Evolutionary conservation across 2,888 invertebrate genomes (phyloP), one percentile per base, ranked within the genome.

Genomic region (Drosophila recens): DNA sequence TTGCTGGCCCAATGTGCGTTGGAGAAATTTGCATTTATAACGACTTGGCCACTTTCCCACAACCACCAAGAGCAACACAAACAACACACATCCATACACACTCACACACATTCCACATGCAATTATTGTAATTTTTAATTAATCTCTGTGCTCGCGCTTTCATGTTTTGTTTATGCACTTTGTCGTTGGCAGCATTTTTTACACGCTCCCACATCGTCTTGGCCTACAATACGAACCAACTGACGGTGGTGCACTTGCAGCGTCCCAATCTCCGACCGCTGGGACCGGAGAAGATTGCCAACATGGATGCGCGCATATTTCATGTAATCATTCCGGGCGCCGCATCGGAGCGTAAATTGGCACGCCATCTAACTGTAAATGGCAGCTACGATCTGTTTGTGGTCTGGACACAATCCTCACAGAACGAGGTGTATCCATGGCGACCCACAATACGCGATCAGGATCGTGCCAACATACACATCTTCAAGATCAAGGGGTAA

Each of bases 361-460:
- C 91, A 27, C 87, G 93, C 9, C 91, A 91, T 67, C 90, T 92
- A 91, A 89, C 91, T 1, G 92, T 93, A 8, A 93, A 93, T 77
- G 88, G 86, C 13, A 92, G 91, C 67, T 91, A 81, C 51, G 93
- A 93, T 83, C 77, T 94, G 92, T 93, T 97, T 49, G 94, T 97
- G 27, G 95, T 97, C 46, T 98, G 98, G 98, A 97, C 97, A 93
- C 95, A 96, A 82, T 95, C 96, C 42, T 95, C 95, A 10, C 95
- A 95, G 76, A 96, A 96, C 72, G 98, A 98, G 91, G 97, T 98
- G 0, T 97, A 97, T 87, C 98, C 98, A 0, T 98, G 98, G 98
- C 96, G 97, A 89, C 98, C 98, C 13, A 94, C 96, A 49, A 94
- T 95, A 36, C 95, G 95, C 88, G 95, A 97, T 82, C 96, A 97